Evolutionary conservation across 2,888 invertebrate genomes (phyloP).

Genomic region (Boloria selene): DNA sequence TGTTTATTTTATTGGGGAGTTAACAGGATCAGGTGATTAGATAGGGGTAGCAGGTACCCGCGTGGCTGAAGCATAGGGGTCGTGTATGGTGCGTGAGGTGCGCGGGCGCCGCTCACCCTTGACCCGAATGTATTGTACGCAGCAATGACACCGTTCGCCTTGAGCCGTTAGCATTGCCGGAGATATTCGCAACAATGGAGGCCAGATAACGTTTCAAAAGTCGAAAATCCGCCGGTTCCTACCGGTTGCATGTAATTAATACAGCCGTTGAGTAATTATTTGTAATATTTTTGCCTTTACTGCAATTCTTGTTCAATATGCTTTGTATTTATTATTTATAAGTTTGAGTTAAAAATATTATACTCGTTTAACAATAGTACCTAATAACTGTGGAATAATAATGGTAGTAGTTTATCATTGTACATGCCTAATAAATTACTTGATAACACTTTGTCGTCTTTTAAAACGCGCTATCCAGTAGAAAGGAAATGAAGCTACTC

Average conservation of each 20-base stretch:
- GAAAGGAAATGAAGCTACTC: conserved; percentile 74
- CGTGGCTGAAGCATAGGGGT: conserved; percentile 42
- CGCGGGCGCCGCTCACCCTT: conserved; percentile 65
- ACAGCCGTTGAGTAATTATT: conserved; percentile 62
- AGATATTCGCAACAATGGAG: conserved; percentile 83
- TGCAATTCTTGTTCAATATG: conserved; percentile 38
- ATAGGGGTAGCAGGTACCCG: conserved; percentile 70
- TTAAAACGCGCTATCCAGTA: conserved; percentile 60
- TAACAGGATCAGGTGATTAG: conserved; percentile 66
- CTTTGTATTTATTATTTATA: conserved; percentile 30
- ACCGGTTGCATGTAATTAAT: conserved; percentile 70
- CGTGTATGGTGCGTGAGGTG: conserved; percentile 51
- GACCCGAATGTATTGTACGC: conserved; percentile 80
- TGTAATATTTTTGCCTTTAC: conserved; percentile 45
- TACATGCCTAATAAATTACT: conserved; percentile 58
- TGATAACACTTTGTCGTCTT: conserved; percentile 64
- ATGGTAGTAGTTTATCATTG: conserved; percentile 29
- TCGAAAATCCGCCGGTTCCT: conserved; percentile 78
- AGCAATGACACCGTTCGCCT: conserved; percentile 82
- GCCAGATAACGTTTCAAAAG: conserved; percentile 82
- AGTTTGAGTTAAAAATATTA: conserved; percentile 13
- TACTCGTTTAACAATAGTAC: background rate
- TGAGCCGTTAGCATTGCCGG: conserved; percentile 81
- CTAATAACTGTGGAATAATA: background rate
- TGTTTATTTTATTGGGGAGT: conserved; percentile 48